Conservation (phyloP, 2,888 invertebrate species). For the Conchocele bisecta region DNA sequence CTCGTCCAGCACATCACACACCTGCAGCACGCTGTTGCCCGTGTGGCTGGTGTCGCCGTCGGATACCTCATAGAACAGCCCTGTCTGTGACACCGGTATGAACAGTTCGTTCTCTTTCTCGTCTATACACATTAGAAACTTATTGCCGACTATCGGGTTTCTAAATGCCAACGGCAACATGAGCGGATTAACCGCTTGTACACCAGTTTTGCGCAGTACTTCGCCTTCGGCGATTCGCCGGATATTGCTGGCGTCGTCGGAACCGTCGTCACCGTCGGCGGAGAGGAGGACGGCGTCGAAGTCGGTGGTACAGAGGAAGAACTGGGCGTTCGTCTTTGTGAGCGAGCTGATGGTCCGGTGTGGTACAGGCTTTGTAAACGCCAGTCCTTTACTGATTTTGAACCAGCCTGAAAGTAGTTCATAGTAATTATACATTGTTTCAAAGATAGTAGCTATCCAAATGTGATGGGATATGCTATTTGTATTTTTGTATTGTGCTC, state of each 20-base stretch:
- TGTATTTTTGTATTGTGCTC: too few species aligned
- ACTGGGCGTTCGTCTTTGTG: slow-evolving; percentile 26
- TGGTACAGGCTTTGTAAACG: slow-evolving; percentile 49
- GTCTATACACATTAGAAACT: slow-evolving; percentile 52
- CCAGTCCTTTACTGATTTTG: slow-evolving; percentile 50
- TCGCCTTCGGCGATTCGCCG: slow-evolving; percentile 48
- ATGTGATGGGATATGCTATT: too few species aligned
- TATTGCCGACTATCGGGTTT: slow-evolving; percentile 18
- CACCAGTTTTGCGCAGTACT: slow-evolving; percentile 45
- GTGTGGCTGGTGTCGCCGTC: slow-evolving; percentile 46
- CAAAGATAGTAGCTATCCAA: too few species aligned
- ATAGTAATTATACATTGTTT: too few species aligned
- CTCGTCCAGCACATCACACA: slow-evolving; percentile 51
- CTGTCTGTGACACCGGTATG: slow-evolving; percentile 39
- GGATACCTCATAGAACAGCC: slow-evolving; percentile 57
- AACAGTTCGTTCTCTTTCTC: slow-evolving; percentile 48
- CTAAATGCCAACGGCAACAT: slow-evolving; percentile 33
- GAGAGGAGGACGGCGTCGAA: slow-evolving; percentile 45
- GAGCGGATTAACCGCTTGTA: slow-evolving; percentile 44
- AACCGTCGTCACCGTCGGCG: slow-evolving; percentile 19
- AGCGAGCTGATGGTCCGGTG: slow-evolving; percentile 43
- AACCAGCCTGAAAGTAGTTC: slow-evolving; percentile 62
- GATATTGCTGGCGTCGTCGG: slow-evolving; percentile 9
- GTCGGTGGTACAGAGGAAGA: slow-evolving; percentile 55
- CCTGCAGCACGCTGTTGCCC: slow-evolving; percentile 49